Conservation (phyloP, 2,888 invertebrate species). For the Tridacna gigas region DNA sequence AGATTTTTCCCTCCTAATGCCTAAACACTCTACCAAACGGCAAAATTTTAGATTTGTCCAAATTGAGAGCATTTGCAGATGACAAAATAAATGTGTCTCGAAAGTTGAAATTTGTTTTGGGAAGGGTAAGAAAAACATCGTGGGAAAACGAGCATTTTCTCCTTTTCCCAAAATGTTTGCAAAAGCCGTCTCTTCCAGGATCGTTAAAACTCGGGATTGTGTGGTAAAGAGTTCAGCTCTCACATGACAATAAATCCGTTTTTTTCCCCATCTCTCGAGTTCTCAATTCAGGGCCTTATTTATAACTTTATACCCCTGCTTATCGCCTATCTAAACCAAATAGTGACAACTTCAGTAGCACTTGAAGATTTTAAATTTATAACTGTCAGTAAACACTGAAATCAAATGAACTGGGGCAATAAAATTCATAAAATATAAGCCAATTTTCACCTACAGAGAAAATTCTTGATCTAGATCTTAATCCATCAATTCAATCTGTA, state of each 20-base stretch:
- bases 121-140: no score
- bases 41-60: no score
- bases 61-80: no score
- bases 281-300: background rate
- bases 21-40: no score
- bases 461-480: constrained; percentile 9
- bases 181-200: no score
- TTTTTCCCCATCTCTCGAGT: background rate
- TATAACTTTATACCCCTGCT: constrained; percentile 11
- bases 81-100: no score
- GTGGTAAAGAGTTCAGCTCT: no score
- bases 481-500: constrained; percentile 5
- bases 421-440: constrained; percentile 27
- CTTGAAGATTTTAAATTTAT: constrained; percentile 20
- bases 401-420: constrained; percentile 14
- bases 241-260: background rate
- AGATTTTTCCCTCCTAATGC: no score
- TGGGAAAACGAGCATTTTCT: no score
- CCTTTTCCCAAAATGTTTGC: no score
- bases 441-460: constrained; percentile 23
- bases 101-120: no score
- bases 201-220: no score
- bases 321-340: constrained; percentile 25
- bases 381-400: constrained; percentile 17
- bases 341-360: constrained; percentile 29